Evolutionary conservation across 2,888 invertebrate genomes (phyloP).

Genomic region (Calameuta idolon): DNA sequence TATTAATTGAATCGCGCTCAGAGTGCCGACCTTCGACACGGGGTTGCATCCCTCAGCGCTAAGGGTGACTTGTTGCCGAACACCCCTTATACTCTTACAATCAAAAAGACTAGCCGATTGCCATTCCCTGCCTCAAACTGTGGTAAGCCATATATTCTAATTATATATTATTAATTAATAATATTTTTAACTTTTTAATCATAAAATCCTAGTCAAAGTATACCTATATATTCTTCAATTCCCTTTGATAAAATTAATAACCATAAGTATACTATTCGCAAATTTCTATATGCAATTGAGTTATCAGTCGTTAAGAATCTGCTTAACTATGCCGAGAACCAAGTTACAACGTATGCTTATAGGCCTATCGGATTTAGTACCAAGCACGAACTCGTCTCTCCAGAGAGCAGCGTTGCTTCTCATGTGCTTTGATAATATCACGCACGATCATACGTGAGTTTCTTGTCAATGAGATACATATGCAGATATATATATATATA

Average conservation of each 20-base stretch:
- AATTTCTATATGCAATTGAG: constrained; percentile 6
- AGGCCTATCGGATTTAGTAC: neutral
- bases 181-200: neutral
- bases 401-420: neutral
- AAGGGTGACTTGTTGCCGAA: constrained; percentile 48
- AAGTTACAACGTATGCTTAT: neutral
- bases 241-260: neutral
- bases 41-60: constrained; percentile 23
- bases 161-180: neutral
- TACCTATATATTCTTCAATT: neutral
- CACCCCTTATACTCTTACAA: neutral
- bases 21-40: constrained; percentile 47
- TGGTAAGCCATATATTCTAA: neutral
- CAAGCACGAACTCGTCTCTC: neutral
- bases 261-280: neutral
- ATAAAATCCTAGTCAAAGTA: neutral
- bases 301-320: constrained; percentile 21
- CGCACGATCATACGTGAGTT: neutral
- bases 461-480: neutral
- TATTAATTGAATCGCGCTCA: constrained; percentile 62
- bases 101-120: neutral
- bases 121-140: neutral
- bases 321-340: constrained; percentile 1
- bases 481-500: neutral
- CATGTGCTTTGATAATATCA: neutral